Base-by-base conservation (phyloP, 2,888 invertebrate genomes). In the Philereme transversata region DNA sequence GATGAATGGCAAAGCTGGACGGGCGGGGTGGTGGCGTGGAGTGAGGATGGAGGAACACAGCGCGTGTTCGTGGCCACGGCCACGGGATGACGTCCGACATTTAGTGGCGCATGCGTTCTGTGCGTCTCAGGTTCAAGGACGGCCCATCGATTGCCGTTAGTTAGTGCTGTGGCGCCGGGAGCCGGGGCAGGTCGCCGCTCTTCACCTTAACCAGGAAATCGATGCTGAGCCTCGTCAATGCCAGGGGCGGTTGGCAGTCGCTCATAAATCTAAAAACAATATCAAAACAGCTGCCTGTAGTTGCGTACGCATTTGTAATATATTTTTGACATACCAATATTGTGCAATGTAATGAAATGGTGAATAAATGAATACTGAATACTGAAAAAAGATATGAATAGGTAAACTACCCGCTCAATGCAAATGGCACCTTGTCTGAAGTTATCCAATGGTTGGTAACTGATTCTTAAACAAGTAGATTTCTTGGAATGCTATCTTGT, bases 41-140 rank as follows among this genome's bases (percentile, higher is more conserved):
- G 73, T 66, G 67, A 61, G 75, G 73, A 64, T 72, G 69, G 73
- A 75, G 74, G 75, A 74, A 63, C 51, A 65, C 62, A 74, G 75
- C 83, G 82, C 82, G 83, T 79, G 85, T 81, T 83, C 82, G 84
- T 83, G 88, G 87, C 87, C 90, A 88, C 83, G 90, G 89, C 77
- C 88, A 83, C 82, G 78, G 73, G 64, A 81, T 90, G 90, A 91
- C 91, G 88, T 89, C 77, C 73, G 85, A 79, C 80, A 81, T 84
- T 84, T 79, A 79, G 67, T 70, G 69, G 75, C 81, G 83, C 88
- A 79, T 87, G 84, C 88, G 89, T 84, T 78, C 67, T 80, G 65
- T 65, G 56, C 61, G 62, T 67, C 72, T 67, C 77, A 74, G 82
- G 90, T 89, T 92, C 91, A 92, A 90, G 91, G 91, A 85, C 87